phyloP scores from a whole-genome alignment of 2,797 vertebrate species.

The Pyrocephalus nanus region DNA sequence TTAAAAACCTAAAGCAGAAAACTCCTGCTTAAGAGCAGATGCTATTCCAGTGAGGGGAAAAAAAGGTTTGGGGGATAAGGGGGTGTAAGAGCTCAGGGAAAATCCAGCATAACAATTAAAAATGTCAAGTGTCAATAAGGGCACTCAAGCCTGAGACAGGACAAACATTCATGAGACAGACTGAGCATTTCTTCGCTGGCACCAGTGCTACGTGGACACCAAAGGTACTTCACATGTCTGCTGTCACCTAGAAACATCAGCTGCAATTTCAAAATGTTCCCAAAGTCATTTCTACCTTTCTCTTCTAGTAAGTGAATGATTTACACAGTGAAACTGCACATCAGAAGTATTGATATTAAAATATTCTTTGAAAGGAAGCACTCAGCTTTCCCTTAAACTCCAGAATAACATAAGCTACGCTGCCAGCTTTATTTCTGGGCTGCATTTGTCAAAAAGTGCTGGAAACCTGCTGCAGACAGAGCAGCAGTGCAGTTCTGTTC shows the following conservation, averaged over 20 bases:
- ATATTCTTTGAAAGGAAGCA: background rate
- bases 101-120: background rate
- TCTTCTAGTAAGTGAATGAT: background rate
- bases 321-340: background rate
- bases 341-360: background rate
- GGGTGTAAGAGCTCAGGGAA: background rate
- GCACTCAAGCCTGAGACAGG: background rate
- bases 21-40: background rate
- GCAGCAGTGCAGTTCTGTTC: background rate
- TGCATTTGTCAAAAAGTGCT: background rate
- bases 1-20: conserved; percentile 26
- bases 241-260: background rate
- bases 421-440: background rate
- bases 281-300: background rate
- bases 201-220: background rate
- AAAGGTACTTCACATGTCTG: background rate
- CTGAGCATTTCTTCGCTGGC: background rate
- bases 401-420: background rate
- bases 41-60: background rate
- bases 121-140: background rate
- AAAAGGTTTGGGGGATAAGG: background rate
- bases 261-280: background rate
- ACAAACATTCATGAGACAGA: background rate
- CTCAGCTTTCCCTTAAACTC: background rate
- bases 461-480: background rate